Conservation (phyloP, 2,797 vertebrate species). For the Pseudotriccus pelzelni region DNA sequence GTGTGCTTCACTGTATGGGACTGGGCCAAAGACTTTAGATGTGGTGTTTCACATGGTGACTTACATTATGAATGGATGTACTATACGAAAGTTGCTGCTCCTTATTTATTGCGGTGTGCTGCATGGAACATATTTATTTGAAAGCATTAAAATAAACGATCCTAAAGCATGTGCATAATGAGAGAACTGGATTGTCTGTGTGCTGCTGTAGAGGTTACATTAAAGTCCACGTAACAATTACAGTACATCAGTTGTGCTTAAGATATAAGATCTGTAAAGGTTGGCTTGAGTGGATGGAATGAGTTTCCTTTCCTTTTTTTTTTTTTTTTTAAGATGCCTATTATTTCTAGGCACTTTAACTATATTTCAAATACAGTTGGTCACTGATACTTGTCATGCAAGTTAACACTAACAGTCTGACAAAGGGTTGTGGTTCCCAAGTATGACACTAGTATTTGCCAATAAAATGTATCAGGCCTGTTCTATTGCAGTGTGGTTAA, state of each 20-base stretch:
- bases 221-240: constrained; percentile 73
- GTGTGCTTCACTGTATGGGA: constrained; percentile 73
- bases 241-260: constrained; percentile 65
- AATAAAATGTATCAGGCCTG: constrained; percentile 69
- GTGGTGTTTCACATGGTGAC: constrained; percentile 81
- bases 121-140: constrained; percentile 84
- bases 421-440: constrained; percentile 61
- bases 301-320: constrained; percentile 26
- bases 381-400: constrained; percentile 71
- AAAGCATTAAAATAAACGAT: constrained; percentile 84
- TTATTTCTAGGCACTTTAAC: constrained; percentile 73
- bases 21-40: constrained; percentile 78
- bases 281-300: constrained; percentile 61
- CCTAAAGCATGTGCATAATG: constrained; percentile 79
- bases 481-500: constrained; percentile 1
- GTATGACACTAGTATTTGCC: constrained; percentile 53
- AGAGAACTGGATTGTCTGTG: constrained; percentile 75
- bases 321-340: constrained; percentile 53
- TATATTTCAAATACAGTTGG: constrained; percentile 74
- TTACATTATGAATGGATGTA: constrained; percentile 81
- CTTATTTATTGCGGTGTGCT: constrained; percentile 82
- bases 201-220: constrained; percentile 71
- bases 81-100: constrained; percentile 77
- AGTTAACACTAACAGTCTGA: constrained; percentile 63
- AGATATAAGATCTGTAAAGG: constrained; percentile 64